Base-by-base conservation (phyloP, 2,113 vertebrate species). In the Poeciliopsis turrubarensis region DNA sequence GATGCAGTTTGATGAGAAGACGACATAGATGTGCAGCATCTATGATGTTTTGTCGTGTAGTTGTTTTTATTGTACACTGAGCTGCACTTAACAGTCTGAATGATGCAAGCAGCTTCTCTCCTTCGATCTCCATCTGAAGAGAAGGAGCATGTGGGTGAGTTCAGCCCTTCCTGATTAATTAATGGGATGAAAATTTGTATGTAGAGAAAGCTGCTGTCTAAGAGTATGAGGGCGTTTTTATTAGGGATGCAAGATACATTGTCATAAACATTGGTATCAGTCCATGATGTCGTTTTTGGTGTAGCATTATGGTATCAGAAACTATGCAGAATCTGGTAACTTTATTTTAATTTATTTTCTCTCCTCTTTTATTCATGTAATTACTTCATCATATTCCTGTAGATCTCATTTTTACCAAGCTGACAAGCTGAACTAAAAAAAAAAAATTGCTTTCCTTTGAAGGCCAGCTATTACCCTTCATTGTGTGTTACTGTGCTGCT, bases 361-460 rank as follows among this genome's bases (percentile, higher is more conserved):
- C 34, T 37, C 34, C 10, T 2, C 34, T 37, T 37, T 37, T 37
- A 37, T 77, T 65, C 47, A 22, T 47, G n/a, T 3, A 60, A 78
- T 84, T 80, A 70, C 31, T 67, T 65, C 62, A 75, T 85, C 73
- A 57, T 72, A 62, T 79, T 75, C 47, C 64, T 73, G 72, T 37
- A 61, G 68, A 82, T 70, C 70, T 65, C 72, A 63, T 13, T 41
- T 41, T 1, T 41, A 37, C 34, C 34, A 37, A 37, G 34, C 34
- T 4, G 4, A 13, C 39, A 1, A 85, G 69, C 84, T 78, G 66
- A 89, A 83, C 89, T 79, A 84, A 83, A 89, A 88, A 75, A 81
- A 78, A 30, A 32, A 73, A 70, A 60, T 12, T 27, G 77, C 94
- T 93, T 92, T 94, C 82, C 86, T 86, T 87, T 85, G 3, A 60